A percentile compares a stretch with the other conserved stretches of the same genome.
Evolutionary conservation across 1,140 invertebrate genomes (phyloP).

Genomic region (Leptopilina clavipes): DNA sequence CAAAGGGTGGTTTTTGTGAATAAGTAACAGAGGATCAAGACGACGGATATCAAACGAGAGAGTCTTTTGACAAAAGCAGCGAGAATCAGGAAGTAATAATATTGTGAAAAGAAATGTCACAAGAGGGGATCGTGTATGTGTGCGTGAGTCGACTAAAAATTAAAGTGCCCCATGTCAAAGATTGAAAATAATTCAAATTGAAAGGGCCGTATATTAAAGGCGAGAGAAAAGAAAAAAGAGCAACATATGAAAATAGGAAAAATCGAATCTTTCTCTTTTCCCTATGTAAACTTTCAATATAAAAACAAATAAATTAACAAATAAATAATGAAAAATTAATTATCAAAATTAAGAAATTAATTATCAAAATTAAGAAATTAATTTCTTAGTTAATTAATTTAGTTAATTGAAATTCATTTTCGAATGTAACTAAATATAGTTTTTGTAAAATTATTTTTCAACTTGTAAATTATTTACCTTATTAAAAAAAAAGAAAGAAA

Average conservation of each 20-base stretch:
- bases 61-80: conserved; percentile 5
- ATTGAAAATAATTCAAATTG: conserved; percentile 26
- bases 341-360: too few species aligned
- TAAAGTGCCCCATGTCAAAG: not conserved
- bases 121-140: not conserved
- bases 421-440: too few species aligned
- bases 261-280: conserved; percentile 4
- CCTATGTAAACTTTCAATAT: too few species aligned
- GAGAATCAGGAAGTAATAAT: conserved; percentile 15
- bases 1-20: not conserved
- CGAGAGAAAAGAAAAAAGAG: not conserved
- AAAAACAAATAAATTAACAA: too few species aligned
- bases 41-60: not conserved
- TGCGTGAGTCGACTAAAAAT: not conserved
- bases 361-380: too few species aligned
- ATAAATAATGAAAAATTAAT: too few species aligned
- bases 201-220: not conserved
- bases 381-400: too few species aligned
- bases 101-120: conserved; percentile 15
- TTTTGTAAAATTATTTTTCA: too few species aligned
- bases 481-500: too few species aligned
- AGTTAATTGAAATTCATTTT: too few species aligned
- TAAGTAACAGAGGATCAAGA: conserved; percentile 5
- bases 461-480: too few species aligned
- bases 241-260: conserved; percentile 18